Conservation (phyloP, 2,888 invertebrate species). For the Boloria selene region DNA sequence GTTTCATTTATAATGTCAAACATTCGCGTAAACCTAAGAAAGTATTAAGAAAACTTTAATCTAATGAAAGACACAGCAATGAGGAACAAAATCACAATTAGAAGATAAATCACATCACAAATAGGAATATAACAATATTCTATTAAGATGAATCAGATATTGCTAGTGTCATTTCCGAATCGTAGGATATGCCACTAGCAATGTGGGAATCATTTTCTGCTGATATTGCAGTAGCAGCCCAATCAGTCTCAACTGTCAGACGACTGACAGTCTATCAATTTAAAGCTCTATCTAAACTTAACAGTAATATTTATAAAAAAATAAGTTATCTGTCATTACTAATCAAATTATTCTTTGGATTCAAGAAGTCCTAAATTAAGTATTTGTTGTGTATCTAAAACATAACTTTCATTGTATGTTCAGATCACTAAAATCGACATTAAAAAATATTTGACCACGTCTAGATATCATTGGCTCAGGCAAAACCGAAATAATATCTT, state of each 20-base stretch:
- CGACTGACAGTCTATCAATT: no score
- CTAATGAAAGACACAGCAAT: background rate
- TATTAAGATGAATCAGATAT: no score
- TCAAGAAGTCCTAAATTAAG: background rate
- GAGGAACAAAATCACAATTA: background rate
- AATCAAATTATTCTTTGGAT: conserved; percentile 1
- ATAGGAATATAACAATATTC: background rate
- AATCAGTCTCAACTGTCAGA: no score
- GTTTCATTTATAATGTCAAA: no score
- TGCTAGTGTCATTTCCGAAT: no score
- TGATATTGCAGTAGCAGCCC: no score
- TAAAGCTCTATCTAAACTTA: no score
- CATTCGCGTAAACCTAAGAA: no score
- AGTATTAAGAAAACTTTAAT: background rate
- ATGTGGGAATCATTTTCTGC: no score
- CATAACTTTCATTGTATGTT: conserved; percentile 33
- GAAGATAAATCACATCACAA: background rate
- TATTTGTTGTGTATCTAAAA: conserved; percentile 4
- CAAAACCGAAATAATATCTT: conserved; percentile 34
- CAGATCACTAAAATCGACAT: conserved; percentile 30
- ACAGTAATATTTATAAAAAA: background rate
- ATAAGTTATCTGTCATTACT: background rate
- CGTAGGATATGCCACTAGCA: no score
- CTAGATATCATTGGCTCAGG: conserved; percentile 33
- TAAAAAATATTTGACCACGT: conserved; percentile 35